These are phyloP conservation scores for Troides oblongomaculatus DNA, from an alignment of 2,888 invertebrate species.

Conservation along the genomic window DNA sequence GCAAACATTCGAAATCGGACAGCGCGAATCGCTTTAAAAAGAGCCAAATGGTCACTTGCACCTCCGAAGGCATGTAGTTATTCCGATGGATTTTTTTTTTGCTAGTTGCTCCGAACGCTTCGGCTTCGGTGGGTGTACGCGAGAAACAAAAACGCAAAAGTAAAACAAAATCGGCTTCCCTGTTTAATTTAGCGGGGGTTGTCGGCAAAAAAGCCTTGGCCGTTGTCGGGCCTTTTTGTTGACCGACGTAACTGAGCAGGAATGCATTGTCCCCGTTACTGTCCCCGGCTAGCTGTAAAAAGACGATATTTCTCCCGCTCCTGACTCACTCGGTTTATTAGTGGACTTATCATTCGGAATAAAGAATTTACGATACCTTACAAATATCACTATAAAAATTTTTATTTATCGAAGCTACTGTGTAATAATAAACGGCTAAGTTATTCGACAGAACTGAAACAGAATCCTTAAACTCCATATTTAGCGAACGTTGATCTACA, in stretches of 20 bases:
- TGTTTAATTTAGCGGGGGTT: slow-evolving; percentile 76
- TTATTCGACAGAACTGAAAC: too few relatives aligned
- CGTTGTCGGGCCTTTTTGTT: slow-evolving; percentile 69
- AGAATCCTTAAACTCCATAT: too few relatives aligned
- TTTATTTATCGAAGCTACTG: too few relatives aligned
- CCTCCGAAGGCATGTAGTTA: slow-evolving; percentile 24
- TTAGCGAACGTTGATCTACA: too few relatives aligned
- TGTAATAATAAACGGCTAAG: too few relatives aligned
- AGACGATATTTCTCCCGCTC: slow-evolving; percentile 53
- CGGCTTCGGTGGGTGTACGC: slow-evolving; percentile 47
- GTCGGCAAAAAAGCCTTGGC: slow-evolving; percentile 70
- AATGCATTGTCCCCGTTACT: slow-evolving; percentile 74
- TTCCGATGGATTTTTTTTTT: slow-evolving; percentile 22
- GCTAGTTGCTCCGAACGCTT: slow-evolving; percentile 35
- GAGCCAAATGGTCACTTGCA: slow-evolving; percentile 23
- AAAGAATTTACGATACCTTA: slow-evolving; percentile 54
- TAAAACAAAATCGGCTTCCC: slow-evolving; percentile 68
- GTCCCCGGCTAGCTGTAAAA: slow-evolving; percentile 59
- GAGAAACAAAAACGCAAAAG: slow-evolving; percentile 57
- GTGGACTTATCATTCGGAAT: slow-evolving; percentile 43
- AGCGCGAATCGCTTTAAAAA: slow-evolving; percentile 11
- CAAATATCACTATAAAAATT: slow-evolving; percentile 30
- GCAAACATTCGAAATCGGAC: slow-evolving; percentile 20
- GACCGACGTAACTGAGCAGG: slow-evolving; percentile 66
- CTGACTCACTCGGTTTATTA: slow-evolving; percentile 57